A percentile compares a stretch with the other conserved stretches of the same genome.
Conservation (phyloP, 1,140 invertebrate genomes). For the Wiebesia pumilae region DNA sequence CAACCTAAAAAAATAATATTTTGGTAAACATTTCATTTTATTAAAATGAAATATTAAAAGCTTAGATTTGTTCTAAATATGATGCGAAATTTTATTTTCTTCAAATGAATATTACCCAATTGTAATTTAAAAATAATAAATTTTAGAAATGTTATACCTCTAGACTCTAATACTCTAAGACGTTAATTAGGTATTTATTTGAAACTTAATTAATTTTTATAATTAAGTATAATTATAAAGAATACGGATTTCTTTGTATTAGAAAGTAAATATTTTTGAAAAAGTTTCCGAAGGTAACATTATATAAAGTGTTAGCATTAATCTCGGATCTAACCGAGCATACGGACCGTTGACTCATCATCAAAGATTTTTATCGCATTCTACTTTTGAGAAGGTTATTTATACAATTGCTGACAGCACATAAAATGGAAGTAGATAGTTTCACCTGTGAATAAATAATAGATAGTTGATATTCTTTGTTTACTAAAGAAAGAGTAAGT, state of each 20-base stretch:
- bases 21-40: no score
- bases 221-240: neutral
- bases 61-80: no score
- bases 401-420: neutral
- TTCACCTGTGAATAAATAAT: neutral
- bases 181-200: neutral
- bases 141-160: no score
- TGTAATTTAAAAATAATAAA: no score
- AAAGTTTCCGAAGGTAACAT: neutral
- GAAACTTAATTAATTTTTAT: neutral
- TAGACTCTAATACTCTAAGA: no score
- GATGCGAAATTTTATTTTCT: no score
- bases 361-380: constrained; percentile 34
- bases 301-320: neutral
- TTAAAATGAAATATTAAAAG: no score
- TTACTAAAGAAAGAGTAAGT: neutral
- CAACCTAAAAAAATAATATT: no score
- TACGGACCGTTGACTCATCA: constrained; percentile 12
- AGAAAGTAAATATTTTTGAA: neutral
- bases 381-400: constrained; percentile 23
- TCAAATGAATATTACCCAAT: no score
- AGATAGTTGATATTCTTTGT: neutral
- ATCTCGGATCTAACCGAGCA: neutral
- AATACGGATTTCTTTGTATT: neutral
- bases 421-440: neutral